Conservation (phyloP, 2,113 vertebrate species). For the Mellivora capensis region DNA sequence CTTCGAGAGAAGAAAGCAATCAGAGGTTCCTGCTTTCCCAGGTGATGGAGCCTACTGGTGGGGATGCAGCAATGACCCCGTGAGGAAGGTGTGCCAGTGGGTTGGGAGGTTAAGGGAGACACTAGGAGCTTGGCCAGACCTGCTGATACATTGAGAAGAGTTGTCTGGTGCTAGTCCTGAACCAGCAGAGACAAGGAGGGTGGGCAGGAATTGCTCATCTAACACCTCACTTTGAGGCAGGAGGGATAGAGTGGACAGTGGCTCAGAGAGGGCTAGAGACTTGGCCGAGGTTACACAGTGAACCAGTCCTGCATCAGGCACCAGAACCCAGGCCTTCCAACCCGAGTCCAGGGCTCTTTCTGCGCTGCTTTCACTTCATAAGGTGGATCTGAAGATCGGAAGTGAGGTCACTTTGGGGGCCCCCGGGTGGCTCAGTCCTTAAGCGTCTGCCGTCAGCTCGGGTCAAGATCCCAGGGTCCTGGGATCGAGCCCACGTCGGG, state of each 20-base stretch:
- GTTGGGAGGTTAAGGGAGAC: not conserved
- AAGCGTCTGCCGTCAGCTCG: not conserved
- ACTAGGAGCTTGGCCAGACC: not conserved
- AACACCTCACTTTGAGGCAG: not conserved
- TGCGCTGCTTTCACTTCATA: not conserved
- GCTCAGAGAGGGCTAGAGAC: not conserved
- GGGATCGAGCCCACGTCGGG: not conserved
- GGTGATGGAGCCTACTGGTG: not conserved
- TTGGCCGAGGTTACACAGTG: not conserved
- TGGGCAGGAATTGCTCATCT: not conserved
- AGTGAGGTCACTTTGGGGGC: not conserved
- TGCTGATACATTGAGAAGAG: not conserved
- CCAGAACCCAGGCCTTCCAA: not conserved
- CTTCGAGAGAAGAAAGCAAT: not conserved
- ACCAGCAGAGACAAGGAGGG: not conserved
- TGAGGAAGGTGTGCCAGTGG: not conserved
- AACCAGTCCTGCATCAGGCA: not conserved
- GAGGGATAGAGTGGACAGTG: not conserved
- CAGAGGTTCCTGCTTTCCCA: not conserved
- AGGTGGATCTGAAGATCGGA: not conserved
- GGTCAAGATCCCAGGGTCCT: not conserved
- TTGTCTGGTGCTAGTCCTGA: not conserved
- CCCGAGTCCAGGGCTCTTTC: not conserved
- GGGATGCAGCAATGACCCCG: not conserved
- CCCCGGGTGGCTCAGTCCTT: not conserved